A percentile compares a stretch with the other conserved stretches of the same genome.
phyloP scores from a whole-genome alignment of 2,888 invertebrate species.

The Calameuta idolon region DNA sequence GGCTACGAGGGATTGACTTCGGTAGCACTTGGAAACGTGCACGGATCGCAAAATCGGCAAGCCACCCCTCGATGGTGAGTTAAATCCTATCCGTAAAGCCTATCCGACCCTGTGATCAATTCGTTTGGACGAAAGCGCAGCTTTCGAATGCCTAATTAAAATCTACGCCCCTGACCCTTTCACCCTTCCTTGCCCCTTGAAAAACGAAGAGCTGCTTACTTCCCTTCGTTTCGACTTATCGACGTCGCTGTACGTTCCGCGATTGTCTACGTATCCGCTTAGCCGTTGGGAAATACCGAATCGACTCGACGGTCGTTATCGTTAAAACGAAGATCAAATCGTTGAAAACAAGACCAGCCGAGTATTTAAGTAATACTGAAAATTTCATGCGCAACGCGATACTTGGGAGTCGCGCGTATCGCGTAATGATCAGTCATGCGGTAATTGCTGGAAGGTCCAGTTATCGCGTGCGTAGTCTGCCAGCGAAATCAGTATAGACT shows the following conservation, averaged over 20 bases:
- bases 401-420: neutral
- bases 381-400: neutral
- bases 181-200: neutral
- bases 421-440: neutral
- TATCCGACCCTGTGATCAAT: neutral
- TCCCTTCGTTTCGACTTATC: neutral
- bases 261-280: neutral
- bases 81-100: constrained; percentile 1
- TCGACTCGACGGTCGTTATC: neutral
- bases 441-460: neutral
- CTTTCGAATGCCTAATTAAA: constrained; percentile 6
- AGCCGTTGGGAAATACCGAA: neutral
- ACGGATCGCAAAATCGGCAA: neutral
- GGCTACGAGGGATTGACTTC: neutral
- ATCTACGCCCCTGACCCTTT: neutral
- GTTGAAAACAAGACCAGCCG: neutral
- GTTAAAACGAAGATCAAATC: too few relatives aligned
- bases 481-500: neutral
- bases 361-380: neutral
- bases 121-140: neutral
- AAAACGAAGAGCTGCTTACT: neutral
- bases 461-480: neutral
- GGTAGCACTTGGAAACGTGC: neutral
- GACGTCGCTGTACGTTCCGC: neutral
- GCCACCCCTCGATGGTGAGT: neutral